These are phyloP conservation scores for Aromia moschata DNA, from an alignment of 2,888 invertebrate genomes.

Conservation along the genomic window DNA sequence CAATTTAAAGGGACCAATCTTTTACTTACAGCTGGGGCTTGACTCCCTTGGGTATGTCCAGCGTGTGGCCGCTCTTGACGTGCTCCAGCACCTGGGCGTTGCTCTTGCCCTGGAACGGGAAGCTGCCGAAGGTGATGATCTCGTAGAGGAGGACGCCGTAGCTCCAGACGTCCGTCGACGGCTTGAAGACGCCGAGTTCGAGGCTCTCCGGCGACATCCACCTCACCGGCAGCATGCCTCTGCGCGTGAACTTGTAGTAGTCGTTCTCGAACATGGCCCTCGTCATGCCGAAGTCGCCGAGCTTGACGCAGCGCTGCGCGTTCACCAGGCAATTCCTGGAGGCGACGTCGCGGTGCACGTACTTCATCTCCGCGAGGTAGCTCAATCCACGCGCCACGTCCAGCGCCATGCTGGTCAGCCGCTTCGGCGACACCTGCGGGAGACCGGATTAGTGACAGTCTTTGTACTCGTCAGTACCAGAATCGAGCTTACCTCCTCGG, in stretches of 20 bases:
- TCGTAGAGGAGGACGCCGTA: constrained; percentile 88
- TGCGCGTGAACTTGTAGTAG: constrained; percentile 88
- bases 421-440: constrained; percentile 81
- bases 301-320: constrained; percentile 74
- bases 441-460: no score
- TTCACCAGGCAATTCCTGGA: constrained; percentile 77
- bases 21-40: constrained; percentile 81
- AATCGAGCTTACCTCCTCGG: no score
- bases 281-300: constrained; percentile 95
- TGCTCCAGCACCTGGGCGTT: constrained; percentile 85
- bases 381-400: constrained; percentile 87
- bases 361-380: constrained; percentile 85
- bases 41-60: constrained; percentile 79
- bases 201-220: constrained; percentile 96
- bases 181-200: constrained; percentile 82
- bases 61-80: constrained; percentile 79
- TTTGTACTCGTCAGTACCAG: no score
- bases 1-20: background rate
- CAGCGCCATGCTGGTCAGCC: constrained; percentile 86
- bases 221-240: constrained; percentile 54
- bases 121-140: constrained; percentile 90
- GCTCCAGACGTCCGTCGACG: constrained; percentile 90
- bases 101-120: constrained; percentile 88
- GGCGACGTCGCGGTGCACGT: constrained; percentile 89
- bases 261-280: constrained; percentile 87